phyloP scores from a whole-genome alignment of 2,113 vertebrate species.

The Anarrhichthys ocellatus region DNA sequence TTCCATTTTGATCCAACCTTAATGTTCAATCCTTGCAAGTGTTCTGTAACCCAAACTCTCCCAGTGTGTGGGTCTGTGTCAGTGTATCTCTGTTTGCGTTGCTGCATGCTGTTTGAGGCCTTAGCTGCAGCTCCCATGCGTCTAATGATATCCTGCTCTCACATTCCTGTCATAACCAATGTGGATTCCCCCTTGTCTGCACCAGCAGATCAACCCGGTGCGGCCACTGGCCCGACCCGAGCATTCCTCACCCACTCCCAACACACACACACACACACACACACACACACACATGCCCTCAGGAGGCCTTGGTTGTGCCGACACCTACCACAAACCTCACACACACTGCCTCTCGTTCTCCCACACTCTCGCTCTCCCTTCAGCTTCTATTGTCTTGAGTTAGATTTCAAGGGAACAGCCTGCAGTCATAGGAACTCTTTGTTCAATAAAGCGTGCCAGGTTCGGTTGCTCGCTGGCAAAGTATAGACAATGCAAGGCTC shows the following conservation, averaged over 20 bases:
- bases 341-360: slow-evolving; percentile 44
- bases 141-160: slow-evolving; percentile 80
- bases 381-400: slow-evolving; percentile 63
- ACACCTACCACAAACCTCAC: slow-evolving; percentile 49
- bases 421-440: slow-evolving; percentile 61
- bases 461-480: slow-evolving; percentile 69
- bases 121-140: slow-evolving; percentile 54
- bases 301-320: slow-evolving; percentile 43
- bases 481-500: slow-evolving; percentile 66
- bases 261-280: slow-evolving; percentile 47
- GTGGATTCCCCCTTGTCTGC: slow-evolving; percentile 74
- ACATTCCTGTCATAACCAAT: slow-evolving; percentile 78
- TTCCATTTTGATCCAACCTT: slow-evolving; percentile 40
- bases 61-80: slow-evolving; percentile 15
- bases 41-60: slow-evolving; percentile 35
- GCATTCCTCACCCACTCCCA: slow-evolving; percentile 74
- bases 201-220: slow-evolving; percentile 59
- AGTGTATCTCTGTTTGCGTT: slow-evolving; percentile 40
- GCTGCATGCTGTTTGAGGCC: slow-evolving; percentile 62
- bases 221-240: slow-evolving; percentile 59
- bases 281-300: slow-evolving; percentile 16
- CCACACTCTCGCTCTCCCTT: slow-evolving; percentile 43
- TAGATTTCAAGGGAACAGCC: slow-evolving; percentile 57
- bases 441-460: slow-evolving; percentile 69
- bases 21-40: slow-evolving; percentile 3